Evolutionary conservation across 2,888 invertebrate species (phyloP), one percentile per base, ranked within the genome.

Genomic region (Poecilobothrus nobilitatus): DNA sequence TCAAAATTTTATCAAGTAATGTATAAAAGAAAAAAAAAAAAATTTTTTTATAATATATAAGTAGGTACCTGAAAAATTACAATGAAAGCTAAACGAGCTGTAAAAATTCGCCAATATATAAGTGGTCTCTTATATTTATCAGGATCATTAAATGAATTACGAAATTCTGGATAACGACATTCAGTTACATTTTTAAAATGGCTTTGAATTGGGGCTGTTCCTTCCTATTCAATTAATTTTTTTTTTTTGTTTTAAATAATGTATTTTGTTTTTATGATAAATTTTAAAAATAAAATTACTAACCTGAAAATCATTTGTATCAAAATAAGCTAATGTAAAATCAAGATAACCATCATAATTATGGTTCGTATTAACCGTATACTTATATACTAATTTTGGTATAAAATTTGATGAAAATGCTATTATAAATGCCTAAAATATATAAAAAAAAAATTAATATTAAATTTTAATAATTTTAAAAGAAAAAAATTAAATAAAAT

Each of bases 341-440:
- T 92, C 84, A n/a, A 91, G 80, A 80, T 88, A 93, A 10, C 90
- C 89, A 18, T 80, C 76, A 33, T 89, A 83, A 0, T 85, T 83
- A 20, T 83, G 79, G 66, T 83, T 79, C 6, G 74, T 72, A 75
- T 84, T 86, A 63, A 85, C 84, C 53, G 83, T 74, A 64, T 75
- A 74, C 73, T 71, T 76, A 78, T 92, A 94, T 33, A 92, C 88
- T 71, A 92, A 76, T 75, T 89, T 87, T 21, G 92, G 92, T 76
- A 94, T 90, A 76, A 92, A 89, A 79, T 91, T 90, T 0, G 92
- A 91, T 12, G 93, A 92, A 81, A 94, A 90, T 62, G 93, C 92
- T 76, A 94, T 91, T 72, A 91, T 89, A 77, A 90, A 86, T 69
- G 89, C 90, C 90, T 90, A 77, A 10, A 82, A 78, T 37, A 61